Conservation (phyloP, 2,797 vertebrate species). For the Muraenolepis orangiensis region DNA sequence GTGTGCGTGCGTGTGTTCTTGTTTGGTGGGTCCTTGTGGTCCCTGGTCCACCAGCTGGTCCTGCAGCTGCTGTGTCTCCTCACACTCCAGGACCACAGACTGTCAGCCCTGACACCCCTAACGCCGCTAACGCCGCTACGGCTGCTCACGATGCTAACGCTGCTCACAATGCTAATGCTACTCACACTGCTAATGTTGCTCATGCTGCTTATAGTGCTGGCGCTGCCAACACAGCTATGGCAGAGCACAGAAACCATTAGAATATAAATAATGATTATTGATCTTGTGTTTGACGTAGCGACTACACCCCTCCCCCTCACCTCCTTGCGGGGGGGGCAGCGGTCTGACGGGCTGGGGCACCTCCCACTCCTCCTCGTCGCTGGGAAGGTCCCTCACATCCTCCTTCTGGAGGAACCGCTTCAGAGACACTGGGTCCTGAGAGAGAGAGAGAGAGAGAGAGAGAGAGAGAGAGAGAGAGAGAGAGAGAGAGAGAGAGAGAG, state of each 20-base stretch:
- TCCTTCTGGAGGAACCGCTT: constrained; percentile 62
- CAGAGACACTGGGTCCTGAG: constrained; percentile 58
- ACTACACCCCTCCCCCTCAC: not conserved
- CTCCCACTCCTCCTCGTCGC: constrained; percentile 70
- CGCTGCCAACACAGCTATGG: not conserved
- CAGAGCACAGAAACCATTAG: not conserved
- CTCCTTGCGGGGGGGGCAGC: not conserved
- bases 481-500: not conserved
- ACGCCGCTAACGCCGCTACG: not conserved
- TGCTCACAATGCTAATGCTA: not conserved
- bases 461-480: not conserved
- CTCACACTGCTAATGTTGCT: not conserved
- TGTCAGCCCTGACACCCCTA: not conserved
- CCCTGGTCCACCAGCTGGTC: not conserved
- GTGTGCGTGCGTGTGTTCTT: not conserved
- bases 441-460: not conserved
- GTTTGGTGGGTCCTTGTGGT: not conserved
- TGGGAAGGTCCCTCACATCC: constrained; percentile 67
- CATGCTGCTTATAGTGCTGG: not conserved
- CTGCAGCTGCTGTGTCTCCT: not conserved
- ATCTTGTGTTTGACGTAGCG: no score
- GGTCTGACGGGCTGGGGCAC: constrained; percentile 63
- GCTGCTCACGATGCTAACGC: not conserved
- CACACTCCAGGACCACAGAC: not conserved
- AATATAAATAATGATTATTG: not conserved